Percentiles rank a stretch among this genome's conserved stretches.
phyloP scores from a whole-genome alignment of 2,113 vertebrate genomes.

The Pedionomus torquatus region DNA sequence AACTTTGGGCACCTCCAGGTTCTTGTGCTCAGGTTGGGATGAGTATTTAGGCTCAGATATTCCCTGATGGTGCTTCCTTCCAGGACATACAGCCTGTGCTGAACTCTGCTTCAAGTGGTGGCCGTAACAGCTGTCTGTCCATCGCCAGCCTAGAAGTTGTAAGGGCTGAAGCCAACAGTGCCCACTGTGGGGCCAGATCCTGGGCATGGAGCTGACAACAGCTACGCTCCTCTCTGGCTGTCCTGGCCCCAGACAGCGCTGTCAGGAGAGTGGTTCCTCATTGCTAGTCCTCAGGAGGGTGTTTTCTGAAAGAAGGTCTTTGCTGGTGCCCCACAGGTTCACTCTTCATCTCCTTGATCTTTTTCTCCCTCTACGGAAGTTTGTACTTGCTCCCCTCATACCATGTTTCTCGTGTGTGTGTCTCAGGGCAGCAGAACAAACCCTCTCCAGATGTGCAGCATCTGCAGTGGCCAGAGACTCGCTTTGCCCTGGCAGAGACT shows the following conservation, averaged over 20 bases:
- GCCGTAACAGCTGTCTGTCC: fast-evolving
- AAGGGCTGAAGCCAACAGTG: neutral
- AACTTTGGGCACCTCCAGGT: neutral
- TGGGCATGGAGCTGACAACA: fast-evolving
- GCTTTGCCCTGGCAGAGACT: neutral
- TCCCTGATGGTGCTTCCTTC: fast-evolving
- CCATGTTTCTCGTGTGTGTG: neutral
- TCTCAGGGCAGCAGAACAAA: neutral
- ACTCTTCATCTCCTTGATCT: neutral
- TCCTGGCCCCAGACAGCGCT: too few species aligned
- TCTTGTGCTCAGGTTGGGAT: neutral
- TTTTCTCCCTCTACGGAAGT: too few species aligned
- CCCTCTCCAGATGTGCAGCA: neutral
- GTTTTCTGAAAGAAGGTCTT: neutral
- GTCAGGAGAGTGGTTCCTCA: neutral
- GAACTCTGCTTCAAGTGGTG: neutral
- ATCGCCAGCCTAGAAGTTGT: too few species aligned
- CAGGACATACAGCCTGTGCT: neutral
- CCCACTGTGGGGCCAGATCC: neutral
- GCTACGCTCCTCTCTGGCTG: neutral
- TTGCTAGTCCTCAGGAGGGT: neutral
- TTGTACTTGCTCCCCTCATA: fast-evolving
- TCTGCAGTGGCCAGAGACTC: neutral
- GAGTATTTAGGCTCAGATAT: neutral
- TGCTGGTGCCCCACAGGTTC: neutral